Percentiles rank a stretch among this genome's conserved stretches.
Conservation (phyloP, 1,140 invertebrate species). For the Pararge aegeria region DNA sequence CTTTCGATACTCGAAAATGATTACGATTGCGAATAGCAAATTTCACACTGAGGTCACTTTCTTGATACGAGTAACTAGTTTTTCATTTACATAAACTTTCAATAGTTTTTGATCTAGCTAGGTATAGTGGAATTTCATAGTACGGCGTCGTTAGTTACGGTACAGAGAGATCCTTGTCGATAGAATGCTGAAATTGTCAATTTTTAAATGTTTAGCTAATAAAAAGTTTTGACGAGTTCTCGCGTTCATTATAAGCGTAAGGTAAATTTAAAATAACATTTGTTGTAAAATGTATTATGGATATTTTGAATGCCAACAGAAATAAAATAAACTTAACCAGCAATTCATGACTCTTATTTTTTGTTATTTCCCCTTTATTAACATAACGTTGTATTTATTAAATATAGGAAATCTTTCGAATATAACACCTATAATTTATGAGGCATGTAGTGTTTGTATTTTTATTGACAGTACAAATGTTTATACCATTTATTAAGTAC, state of each 20-base stretch:
- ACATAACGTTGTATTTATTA: too few relatives aligned
- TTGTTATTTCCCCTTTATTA: not conserved
- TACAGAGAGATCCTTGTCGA: constrained; percentile 29
- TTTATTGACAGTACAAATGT: too few relatives aligned
- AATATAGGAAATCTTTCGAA: too few relatives aligned
- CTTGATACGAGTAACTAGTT: too few relatives aligned
- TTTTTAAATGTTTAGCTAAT: constrained; percentile 71
- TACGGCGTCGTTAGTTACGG: constrained; percentile 18
- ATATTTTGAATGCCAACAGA: constrained; percentile 72
- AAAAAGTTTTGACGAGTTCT: constrained; percentile 56
- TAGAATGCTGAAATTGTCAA: constrained; percentile 71
- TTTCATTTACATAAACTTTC: not conserved
- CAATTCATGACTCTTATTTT: constrained; percentile 23
- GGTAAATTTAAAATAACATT: constrained; percentile 63
- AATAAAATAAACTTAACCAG: constrained; percentile 54
- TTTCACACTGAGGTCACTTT: too few relatives aligned
- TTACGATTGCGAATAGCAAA: too few relatives aligned
- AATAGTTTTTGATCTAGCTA: not conserved
- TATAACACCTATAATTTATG: too few relatives aligned
- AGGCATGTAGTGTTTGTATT: too few relatives aligned
- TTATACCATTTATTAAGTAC: too few relatives aligned
- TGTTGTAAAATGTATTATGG: constrained; percentile 74
- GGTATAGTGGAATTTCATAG: constrained; percentile 3
- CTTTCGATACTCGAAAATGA: too few relatives aligned
- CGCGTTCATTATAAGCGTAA: constrained; percentile 61